Evolutionary conservation across 2,888 invertebrate genomes (phyloP).

Genomic region (Leucania comma): DNA sequence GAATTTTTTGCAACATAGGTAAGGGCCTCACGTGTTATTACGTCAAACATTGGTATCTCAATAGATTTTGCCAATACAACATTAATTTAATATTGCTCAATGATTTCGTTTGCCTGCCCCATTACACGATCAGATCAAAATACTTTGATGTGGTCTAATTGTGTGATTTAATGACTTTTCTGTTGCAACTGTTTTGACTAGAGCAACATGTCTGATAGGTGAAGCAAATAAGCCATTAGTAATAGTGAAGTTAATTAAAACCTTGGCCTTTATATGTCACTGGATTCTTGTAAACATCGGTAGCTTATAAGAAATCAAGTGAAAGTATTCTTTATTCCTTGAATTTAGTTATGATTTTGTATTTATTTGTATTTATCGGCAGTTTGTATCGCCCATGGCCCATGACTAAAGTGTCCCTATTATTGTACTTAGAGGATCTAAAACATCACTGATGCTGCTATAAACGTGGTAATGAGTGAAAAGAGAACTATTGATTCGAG

Average conservation of each 20-base stretch:
- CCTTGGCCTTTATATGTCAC: too few relatives aligned
- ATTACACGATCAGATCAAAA: constrained; percentile 27
- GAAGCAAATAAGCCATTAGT: constrained; percentile 7
- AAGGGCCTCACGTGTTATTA: constrained; percentile 17
- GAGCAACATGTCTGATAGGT: constrained; percentile 5
- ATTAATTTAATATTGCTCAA: constrained; percentile 35
- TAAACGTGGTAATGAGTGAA: too few relatives aligned
- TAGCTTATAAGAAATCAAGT: too few relatives aligned
- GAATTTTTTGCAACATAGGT: constrained; percentile 2
- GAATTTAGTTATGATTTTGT: too few relatives aligned
- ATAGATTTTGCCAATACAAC: constrained; percentile 30
- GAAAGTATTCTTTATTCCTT: too few relatives aligned
- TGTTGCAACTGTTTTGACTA: constrained; percentile 42
- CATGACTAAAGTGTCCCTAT: too few relatives aligned
- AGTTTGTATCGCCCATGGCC: too few relatives aligned
- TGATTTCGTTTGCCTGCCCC: constrained; percentile 22
- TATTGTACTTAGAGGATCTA: too few relatives aligned
- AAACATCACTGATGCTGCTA: too few relatives aligned
- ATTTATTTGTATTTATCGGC: too few relatives aligned
- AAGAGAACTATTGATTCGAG: too few relatives aligned
- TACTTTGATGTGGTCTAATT: constrained; percentile 25
- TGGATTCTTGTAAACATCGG: too few relatives aligned
- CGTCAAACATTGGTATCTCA: constrained; percentile 6
- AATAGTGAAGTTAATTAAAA: constrained; percentile 19
- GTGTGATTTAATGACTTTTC: constrained; percentile 35